Conservation (phyloP, 2,113 vertebrate species). For the Lepidothrix coronata region DNA sequence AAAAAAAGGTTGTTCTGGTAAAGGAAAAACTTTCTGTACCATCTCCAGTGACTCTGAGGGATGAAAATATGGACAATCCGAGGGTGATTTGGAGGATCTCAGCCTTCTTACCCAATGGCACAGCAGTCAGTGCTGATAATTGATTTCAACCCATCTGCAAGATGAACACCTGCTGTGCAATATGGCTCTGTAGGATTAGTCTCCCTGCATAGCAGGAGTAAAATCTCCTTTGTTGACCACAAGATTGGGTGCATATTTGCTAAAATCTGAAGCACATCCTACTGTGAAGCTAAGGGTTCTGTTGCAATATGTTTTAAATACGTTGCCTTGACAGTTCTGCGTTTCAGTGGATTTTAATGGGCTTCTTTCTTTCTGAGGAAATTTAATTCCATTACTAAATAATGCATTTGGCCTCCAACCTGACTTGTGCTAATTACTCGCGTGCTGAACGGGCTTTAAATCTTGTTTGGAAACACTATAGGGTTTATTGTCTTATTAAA, state of each 20-base stretch:
- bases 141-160: conserved; percentile 39
- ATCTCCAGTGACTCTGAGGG: neutral
- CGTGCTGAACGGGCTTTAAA: conserved; percentile 11
- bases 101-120: neutral
- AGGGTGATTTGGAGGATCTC: neutral
- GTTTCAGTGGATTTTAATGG: conserved; percentile 26
- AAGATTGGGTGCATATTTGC: neutral
- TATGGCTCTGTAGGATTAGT: neutral
- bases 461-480: neutral
- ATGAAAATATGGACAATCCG: neutral
- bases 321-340: neutral
- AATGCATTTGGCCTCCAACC: conserved; percentile 45
- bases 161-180: conserved; percentile 36
- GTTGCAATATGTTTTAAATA: neutral
- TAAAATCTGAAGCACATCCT: neutral
- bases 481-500: conserved; percentile 59
- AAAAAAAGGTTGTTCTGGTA: neutral
- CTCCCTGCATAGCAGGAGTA: neutral
- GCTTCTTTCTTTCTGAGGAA: conserved; percentile 18
- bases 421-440: conserved; percentile 29
- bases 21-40: neutral
- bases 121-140: conserved; percentile 17
- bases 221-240: neutral
- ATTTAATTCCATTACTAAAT: conserved; percentile 54
- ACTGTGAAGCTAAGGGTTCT: neutral